Conservation (phyloP, 2,113 vertebrate species). For the Enhydra lutris region DNA sequence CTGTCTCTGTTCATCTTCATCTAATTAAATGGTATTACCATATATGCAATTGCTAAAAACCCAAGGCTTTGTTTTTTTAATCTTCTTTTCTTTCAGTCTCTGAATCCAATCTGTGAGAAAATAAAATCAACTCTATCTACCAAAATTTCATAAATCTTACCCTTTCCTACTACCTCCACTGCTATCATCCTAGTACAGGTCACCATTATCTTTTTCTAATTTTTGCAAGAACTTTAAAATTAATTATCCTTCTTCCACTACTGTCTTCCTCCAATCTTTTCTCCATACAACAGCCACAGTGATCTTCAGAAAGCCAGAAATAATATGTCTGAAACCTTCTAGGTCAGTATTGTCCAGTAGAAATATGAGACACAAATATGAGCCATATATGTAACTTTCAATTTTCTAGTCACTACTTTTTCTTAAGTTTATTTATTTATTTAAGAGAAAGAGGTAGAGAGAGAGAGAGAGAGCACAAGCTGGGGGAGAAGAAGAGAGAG, state of each 20-base stretch:
- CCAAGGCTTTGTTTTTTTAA: background rate
- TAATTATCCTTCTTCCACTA: background rate
- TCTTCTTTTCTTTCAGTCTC: background rate
- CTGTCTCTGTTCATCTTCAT: background rate
- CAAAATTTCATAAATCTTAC: background rate
- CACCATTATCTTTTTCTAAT: background rate
- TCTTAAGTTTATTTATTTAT: background rate
- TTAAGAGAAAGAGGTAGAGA: background rate
- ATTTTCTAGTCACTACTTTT: background rate
- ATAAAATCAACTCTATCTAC: background rate
- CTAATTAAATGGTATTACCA: background rate
- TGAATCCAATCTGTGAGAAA: background rate
- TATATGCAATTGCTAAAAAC: background rate
- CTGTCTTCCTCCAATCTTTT: background rate
- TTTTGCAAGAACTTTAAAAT: background rate
- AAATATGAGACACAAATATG: background rate
- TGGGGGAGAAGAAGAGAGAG: background rate
- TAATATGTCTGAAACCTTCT: background rate
- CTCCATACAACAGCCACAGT: background rate
- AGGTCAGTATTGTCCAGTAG: background rate
- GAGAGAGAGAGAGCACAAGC: background rate
- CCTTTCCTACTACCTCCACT: background rate
- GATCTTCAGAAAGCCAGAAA: background rate
- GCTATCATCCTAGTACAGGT: background rate
- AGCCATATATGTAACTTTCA: background rate